A percentile compares a stretch with the other conserved stretches of the same genome.
Evolutionary conservation across 2,797 vertebrate species (phyloP).

Genomic region (Ciconia nigra): DNA sequence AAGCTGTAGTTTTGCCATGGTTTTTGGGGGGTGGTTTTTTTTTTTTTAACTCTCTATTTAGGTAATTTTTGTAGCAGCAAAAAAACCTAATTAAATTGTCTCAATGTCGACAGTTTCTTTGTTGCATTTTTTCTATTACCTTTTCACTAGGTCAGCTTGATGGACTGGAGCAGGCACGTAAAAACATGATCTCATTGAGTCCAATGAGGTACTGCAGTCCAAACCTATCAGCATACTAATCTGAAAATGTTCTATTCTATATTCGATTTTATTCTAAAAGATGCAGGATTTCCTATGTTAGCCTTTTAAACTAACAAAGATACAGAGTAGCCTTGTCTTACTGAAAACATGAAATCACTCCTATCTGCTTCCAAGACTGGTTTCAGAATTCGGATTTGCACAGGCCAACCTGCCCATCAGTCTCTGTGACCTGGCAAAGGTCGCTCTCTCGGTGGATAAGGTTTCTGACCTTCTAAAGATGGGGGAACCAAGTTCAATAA

Average conservation of each 20-base stretch:
- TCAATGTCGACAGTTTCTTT: neutral
- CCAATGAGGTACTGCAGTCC: neutral
- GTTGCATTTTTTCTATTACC: neutral
- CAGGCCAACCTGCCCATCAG: neutral
- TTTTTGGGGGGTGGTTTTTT: neutral
- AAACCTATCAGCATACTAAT: neutral
- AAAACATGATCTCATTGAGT: neutral
- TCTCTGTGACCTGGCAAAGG: neutral
- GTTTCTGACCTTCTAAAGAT: constrained; percentile 23
- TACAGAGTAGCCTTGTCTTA: neutral
- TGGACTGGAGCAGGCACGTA: neutral
- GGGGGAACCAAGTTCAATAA: neutral
- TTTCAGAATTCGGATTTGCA: neutral
- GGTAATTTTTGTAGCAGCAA: neutral
- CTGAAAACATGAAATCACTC: neutral
- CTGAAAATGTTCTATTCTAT: neutral
- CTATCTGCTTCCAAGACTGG: neutral
- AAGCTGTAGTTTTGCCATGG: neutral
- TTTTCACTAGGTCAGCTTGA: neutral
- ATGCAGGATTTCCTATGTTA: neutral
- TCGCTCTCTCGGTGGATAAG: neutral
- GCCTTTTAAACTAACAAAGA: neutral
- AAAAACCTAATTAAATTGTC: neutral
- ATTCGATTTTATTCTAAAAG: neutral
- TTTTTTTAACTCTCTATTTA: neutral